Evolutionary conservation across 2,888 invertebrate species (phyloP).

Genomic region (Microctonus brassicae): DNA sequence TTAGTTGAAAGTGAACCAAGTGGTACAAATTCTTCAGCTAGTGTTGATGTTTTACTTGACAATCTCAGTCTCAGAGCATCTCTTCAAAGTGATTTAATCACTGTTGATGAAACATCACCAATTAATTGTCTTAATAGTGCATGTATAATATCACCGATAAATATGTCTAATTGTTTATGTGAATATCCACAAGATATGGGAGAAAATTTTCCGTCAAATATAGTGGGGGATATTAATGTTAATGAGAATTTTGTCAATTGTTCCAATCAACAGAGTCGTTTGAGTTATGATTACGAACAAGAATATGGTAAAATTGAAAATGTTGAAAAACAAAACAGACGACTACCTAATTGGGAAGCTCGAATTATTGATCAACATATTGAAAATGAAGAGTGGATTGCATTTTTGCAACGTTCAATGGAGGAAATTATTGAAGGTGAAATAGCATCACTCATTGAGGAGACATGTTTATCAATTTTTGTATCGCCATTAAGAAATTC

Average conservation of each 20-base stretch:
- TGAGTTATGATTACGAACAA: conserved; percentile 55
- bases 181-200: not conserved
- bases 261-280: conserved; percentile 41
- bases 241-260: conserved; percentile 37
- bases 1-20: conserved; percentile 56
- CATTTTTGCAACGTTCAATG: conserved; percentile 84
- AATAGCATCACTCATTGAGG: conserved; percentile 80
- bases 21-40: conserved; percentile 61
- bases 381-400: conserved; percentile 90
- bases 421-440: conserved; percentile 87
- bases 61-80: conserved; percentile 62
- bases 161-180: not conserved
- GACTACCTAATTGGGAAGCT: conserved; percentile 59
- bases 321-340: conserved; percentile 13
- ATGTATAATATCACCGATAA: conserved; percentile 23
- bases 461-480: conserved; percentile 72
- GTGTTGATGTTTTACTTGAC: conserved; percentile 62
- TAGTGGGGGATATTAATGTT: not conserved
- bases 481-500: conserved; percentile 78
- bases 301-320: conserved; percentile 49
- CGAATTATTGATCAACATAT: conserved; percentile 73
- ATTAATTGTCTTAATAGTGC: conserved; percentile 52
- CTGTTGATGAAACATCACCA: conserved; percentile 55
- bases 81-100: conserved; percentile 56
- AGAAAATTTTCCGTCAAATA: not conserved